Conservation (phyloP, 2,797 vertebrate species). For the Mergus octosetaceus region DNA sequence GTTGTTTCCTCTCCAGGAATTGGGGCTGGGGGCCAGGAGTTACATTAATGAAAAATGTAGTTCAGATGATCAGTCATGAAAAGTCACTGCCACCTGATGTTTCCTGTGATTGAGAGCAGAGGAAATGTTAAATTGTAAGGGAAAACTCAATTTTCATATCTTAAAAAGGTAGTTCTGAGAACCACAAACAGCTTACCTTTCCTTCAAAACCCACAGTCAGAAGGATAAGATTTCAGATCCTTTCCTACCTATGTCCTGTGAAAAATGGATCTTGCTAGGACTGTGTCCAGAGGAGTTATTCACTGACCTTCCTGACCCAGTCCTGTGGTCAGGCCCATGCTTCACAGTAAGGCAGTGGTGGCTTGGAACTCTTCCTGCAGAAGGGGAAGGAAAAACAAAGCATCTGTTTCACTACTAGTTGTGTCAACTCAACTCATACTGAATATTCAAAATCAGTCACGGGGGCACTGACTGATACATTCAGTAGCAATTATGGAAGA, state of each 20-base stretch:
- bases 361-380: background rate
- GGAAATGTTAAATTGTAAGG: background rate
- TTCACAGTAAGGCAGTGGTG: accelerated
- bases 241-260: background rate
- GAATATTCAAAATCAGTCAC: background rate
- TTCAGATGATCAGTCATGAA: background rate
- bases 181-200: background rate
- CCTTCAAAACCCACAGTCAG: background rate
- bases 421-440: background rate
- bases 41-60: slow-evolving; percentile 1
- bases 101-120: background rate
- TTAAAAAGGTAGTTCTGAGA: background rate
- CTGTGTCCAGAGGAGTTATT: background rate
- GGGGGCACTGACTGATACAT: background rate
- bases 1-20: background rate
- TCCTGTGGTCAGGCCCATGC: background rate
- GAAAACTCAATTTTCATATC: background rate
- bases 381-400: background rate
- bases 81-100: background rate
- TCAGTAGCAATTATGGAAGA: background rate
- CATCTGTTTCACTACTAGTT: background rate
- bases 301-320: background rate
- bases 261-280: background rate
- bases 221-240: background rate
- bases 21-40: background rate